Evolutionary conservation across 2,888 invertebrate genomes (phyloP), one percentile per base, ranked within the genome.

Genomic region (Ennomos fuscantarius): DNA sequence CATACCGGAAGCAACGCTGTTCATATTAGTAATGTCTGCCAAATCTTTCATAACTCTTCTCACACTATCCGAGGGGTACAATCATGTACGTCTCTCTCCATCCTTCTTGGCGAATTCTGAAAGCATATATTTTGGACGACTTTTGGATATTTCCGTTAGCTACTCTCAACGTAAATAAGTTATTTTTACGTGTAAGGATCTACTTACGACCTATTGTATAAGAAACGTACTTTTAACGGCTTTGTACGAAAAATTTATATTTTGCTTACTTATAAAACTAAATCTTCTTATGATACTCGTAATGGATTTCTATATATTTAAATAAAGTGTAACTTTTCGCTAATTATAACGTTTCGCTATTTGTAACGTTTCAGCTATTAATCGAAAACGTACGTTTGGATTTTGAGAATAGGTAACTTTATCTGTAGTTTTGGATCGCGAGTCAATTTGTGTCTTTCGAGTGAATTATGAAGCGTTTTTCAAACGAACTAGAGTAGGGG

Each of bases 71-170:
- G 68, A 68, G 61, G 60, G 63, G 66, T 71, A 63, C 34, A 24
- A 24, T 5, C 24, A 24, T 24, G 39, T 36, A 66, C 56, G 62
- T 77, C 67, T 69, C 62, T 73, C 70, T 74, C 76, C 75, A 81
- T 79, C 69, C 70, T 78, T 79, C 73, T 73, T 76, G 74, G 78
- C 74, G 74, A 79, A 81, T 79, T 81, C 79, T 76, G 76, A 81
- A 78, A 77, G 75, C 69, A 79, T 82, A 81, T 86, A 82, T 87
- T 87, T 87, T 87, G 82, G 86, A 87, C 72, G 79, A 82, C 77
- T 88, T 87, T 87, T 87, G 86, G 86, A 87, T 87, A 87, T 82
- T 83, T 86, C 87, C 86, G 78, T 84, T 82, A 86, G 82, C 78
- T 71, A 82, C 76, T 81, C 75, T 83, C 83, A 81, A 79, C 70